Percentiles rank a stretch among this genome's conserved stretches.
Evolutionary conservation across 2,113 vertebrate species (phyloP).

Genomic region (Dinomys branickii): DNA sequence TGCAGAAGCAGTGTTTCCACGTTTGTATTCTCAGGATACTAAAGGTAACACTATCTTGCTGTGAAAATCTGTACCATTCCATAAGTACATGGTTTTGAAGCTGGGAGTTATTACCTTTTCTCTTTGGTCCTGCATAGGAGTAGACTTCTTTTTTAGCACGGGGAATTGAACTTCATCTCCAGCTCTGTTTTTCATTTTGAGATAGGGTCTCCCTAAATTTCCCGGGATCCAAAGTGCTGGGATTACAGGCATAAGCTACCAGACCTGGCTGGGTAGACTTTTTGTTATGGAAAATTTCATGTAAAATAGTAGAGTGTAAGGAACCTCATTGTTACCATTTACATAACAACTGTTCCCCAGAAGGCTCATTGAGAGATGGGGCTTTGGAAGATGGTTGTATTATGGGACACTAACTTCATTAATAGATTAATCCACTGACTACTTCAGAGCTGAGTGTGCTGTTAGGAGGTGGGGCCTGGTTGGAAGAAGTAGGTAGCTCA

Average conservation of each 20-base stretch:
- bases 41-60: not conserved
- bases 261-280: not conserved
- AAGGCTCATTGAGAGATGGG: not conserved
- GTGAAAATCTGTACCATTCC: slow-evolving; percentile 22
- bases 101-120: not conserved
- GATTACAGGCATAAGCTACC: not conserved
- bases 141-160: not conserved
- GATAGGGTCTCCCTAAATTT: not conserved
- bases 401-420: not conserved
- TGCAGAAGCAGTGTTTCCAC: not conserved
- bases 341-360: not conserved
- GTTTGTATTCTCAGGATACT: slow-evolving; percentile 5
- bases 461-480: not conserved
- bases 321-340: not conserved
- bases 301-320: not conserved
- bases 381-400: not conserved
- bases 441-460: not conserved
- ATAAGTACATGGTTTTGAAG: not conserved
- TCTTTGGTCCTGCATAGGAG: not conserved
- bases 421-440: not conserved
- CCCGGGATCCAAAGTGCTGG: not conserved
- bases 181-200: not conserved
- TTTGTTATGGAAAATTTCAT: slow-evolving; percentile 24
- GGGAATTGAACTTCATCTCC: not conserved
- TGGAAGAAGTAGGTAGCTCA: not conserved